Conservation (phyloP, 2,888 invertebrate genomes). For the Leistus spinibarbis region DNA sequence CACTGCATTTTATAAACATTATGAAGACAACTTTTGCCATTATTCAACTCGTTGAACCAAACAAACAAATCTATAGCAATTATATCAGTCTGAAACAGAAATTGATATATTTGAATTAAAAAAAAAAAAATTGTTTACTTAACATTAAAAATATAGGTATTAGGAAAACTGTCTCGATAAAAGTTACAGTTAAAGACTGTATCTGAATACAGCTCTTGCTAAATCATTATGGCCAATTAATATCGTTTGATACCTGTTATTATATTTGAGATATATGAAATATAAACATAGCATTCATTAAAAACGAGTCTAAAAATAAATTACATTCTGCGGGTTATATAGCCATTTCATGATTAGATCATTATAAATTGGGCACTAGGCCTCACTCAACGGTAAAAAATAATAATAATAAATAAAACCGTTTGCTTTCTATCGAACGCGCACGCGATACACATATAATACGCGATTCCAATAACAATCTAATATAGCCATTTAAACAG, state of each 20-base stretch:
- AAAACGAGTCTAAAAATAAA: constrained; percentile 28
- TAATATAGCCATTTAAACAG: background rate
- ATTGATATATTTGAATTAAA: too few species aligned
- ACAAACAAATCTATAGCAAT: too few species aligned
- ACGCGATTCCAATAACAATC: background rate
- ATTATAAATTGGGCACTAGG: constrained; percentile 15
- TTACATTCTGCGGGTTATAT: constrained; percentile 14
- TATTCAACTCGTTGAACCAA: too few species aligned
- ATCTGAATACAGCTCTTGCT: constrained; percentile 8
- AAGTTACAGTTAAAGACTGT: background rate
- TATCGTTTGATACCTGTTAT: constrained; percentile 26
- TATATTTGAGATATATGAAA: constrained; percentile 32
- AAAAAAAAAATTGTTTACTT: too few species aligned
- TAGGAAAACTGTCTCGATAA: too few species aligned
- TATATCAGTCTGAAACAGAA: too few species aligned
- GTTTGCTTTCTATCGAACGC: constrained; percentile 1
- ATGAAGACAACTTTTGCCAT: too few species aligned
- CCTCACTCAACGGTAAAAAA: background rate
- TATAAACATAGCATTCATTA: constrained; percentile 25
- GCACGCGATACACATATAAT: constrained; percentile 1
- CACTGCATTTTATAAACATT: too few species aligned
- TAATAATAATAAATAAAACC: constrained; percentile 1
- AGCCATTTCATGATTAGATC: constrained; percentile 7
- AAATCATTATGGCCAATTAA: constrained; percentile 17
- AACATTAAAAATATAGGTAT: too few species aligned